These are phyloP conservation scores for Drosophila saltans DNA, from an alignment of 1,140 invertebrate genomes.

Conservation along the genomic window DNA sequence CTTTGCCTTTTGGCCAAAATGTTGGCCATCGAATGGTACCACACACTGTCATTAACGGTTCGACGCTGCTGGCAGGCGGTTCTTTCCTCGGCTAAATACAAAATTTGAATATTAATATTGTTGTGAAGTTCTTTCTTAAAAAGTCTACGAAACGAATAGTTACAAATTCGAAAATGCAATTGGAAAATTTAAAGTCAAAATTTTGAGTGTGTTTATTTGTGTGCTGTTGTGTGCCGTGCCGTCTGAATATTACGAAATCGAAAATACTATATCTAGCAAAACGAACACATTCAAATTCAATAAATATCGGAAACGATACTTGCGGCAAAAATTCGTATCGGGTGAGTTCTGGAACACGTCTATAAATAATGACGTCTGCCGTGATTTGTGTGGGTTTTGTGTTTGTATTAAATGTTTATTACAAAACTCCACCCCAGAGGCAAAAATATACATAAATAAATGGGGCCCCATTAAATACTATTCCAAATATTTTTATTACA, in stretches of 20 bases:
- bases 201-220: conserved; percentile 21
- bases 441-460: conserved; percentile 68
- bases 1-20: conserved; percentile 1
- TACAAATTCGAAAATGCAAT: conserved; percentile 26
- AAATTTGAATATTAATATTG: conserved; percentile 15
- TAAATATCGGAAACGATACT: conserved; percentile 53
- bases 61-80: conserved; percentile 69
- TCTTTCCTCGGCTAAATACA: conserved; percentile 33
- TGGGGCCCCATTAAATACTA: conserved; percentile 33
- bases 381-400: conserved; percentile 24
- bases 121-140: conserved; percentile 3
- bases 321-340: conserved; percentile 58
- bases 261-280: conserved; percentile 35
- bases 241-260: conserved; percentile 35
- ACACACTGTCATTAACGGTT: conserved; percentile 65
- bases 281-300: conserved; percentile 47
- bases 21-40: conserved; percentile 21
- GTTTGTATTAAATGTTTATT: conserved; percentile 33
- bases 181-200: conserved; percentile 27
- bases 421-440: conserved; percentile 54
- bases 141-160: neutral
- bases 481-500: conserved; percentile 19
- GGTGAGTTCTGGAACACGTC: conserved; percentile 59
- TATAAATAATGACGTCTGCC: conserved; percentile 58
- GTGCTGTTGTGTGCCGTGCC: neutral